Percentiles rank a stretch among this genome's conserved stretches.
phyloP scores from a whole-genome alignment of 2,888 invertebrate species.

The Boloria selene region DNA sequence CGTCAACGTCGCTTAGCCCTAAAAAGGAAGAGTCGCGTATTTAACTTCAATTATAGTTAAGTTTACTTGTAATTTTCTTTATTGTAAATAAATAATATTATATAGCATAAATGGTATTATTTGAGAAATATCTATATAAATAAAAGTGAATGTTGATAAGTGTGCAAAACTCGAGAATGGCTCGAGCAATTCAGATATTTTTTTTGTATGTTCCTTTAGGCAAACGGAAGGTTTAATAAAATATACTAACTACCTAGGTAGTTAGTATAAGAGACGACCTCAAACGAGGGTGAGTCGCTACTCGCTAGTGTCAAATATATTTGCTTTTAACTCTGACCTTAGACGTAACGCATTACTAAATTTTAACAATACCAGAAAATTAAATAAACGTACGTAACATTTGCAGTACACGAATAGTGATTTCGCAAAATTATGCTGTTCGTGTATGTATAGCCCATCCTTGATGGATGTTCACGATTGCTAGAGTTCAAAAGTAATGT shows the following conservation, averaged over 20 bases:
- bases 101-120: not conserved
- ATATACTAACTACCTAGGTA: too few relatives aligned
- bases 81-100: too few relatives aligned
- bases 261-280: too few relatives aligned
- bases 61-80: too few relatives aligned
- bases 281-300: too few relatives aligned
- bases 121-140: not conserved
- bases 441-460: slow-evolving; percentile 8
- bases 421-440: slow-evolving; percentile 26
- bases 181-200: too few relatives aligned
- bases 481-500: too few relatives aligned
- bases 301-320: slow-evolving; percentile 12
- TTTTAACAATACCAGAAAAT: slow-evolving; percentile 28
- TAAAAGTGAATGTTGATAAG: too few relatives aligned
- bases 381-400: slow-evolving; percentile 23
- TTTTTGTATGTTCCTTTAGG: too few relatives aligned
- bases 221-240: too few relatives aligned
- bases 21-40: not conserved
- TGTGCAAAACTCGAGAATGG: too few relatives aligned
- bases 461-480: not conserved
- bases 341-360: slow-evolving; percentile 24
- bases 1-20: too few relatives aligned
- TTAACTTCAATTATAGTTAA: not conserved
- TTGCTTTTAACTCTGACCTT: slow-evolving; percentile 16
- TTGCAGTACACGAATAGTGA: slow-evolving; percentile 4